These are phyloP conservation scores for Drosophila kanekoi DNA, from an alignment of 2,888 invertebrate species.

Conservation along the genomic window DNA sequence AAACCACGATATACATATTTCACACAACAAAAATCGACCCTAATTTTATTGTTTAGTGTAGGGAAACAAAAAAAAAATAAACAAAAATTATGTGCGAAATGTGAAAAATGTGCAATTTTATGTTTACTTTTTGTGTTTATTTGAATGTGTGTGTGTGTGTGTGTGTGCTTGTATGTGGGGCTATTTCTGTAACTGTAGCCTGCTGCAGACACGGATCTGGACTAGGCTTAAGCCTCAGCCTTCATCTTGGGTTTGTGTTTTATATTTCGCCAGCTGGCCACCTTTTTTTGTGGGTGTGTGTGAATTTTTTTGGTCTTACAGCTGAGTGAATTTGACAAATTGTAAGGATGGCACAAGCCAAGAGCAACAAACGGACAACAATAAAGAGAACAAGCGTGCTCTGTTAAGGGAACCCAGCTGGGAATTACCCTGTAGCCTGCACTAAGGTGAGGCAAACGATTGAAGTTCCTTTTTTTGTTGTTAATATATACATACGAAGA, in stretches of 20 bases:
- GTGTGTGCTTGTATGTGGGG: background rate
- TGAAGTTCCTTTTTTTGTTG: no score
- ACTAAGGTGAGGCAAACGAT: background rate
- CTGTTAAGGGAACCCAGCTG: background rate
- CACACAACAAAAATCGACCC: conserved; percentile 58
- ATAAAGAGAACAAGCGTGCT: background rate
- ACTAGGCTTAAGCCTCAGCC: conserved; percentile 39
- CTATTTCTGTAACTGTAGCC: conserved; percentile 17
- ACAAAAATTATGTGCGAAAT: conserved; percentile 65
- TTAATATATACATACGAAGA: no score
- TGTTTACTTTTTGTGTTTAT: conserved; percentile 59
- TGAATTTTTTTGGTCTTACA: conserved; percentile 49
- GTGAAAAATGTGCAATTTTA: conserved; percentile 76
- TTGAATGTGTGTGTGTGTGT: conserved; percentile 17
- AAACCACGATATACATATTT: conserved; percentile 54
- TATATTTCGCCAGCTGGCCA: conserved; percentile 28
- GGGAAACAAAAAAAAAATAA: conserved; percentile 16
- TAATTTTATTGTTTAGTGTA: conserved; percentile 63
- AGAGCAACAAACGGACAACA: conserved; percentile 24
- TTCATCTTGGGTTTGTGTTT: conserved; percentile 34
- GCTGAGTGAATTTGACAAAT: conserved; percentile 79
- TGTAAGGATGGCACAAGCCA: conserved; percentile 63
- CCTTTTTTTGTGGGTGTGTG: conserved; percentile 16
- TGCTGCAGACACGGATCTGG: conserved; percentile 21
- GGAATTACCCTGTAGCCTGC: background rate